Percentiles rank a stretch among this genome's conserved stretches.
Conservation (phyloP, 2,888 invertebrate genomes). For the Scaptomyza polygonia region DNA sequence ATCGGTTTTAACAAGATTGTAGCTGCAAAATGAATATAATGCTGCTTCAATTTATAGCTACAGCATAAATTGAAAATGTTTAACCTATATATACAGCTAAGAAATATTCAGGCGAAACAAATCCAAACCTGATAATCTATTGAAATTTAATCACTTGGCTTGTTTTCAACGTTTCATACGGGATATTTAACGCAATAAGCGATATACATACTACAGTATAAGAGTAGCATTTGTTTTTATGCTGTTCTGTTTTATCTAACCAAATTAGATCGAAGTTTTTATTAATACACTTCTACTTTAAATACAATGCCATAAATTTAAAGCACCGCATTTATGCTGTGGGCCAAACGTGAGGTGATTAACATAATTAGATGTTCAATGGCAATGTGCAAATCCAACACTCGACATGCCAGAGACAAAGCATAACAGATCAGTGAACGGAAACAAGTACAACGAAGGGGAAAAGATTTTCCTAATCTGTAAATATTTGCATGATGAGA, state of each 20-base stretch:
- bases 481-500: conserved; percentile 59
- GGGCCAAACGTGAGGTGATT: conserved; percentile 44
- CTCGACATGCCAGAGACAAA: conserved; percentile 31
- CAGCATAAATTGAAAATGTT: conserved; percentile 36
- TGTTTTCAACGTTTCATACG: too few species aligned
- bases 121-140: background rate
- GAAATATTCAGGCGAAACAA: background rate
- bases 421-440: conserved; percentile 24
- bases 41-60: conserved; percentile 30
- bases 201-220: background rate
- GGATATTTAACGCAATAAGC: too few species aligned
- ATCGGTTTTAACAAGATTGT: conserved; percentile 43
- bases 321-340: conserved; percentile 21
- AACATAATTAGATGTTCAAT: conserved; percentile 54
- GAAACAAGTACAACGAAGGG: background rate
- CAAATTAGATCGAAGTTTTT: background rate
- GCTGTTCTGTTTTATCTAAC: background rate
- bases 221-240: background rate
- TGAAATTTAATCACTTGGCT: background rate
- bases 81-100: background rate
- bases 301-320: conserved; percentile 17
- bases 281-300: conserved; percentile 24
- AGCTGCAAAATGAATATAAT: conserved; percentile 19
- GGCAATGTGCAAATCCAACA: conserved; percentile 17
- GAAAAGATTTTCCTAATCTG: conserved; percentile 35